A percentile compares a stretch with the other conserved stretches of the same genome.
These are phyloP conservation scores for Drosophila hamatofila DNA, from an alignment of 2,888 invertebrate genomes.

Conservation along the genomic window DNA sequence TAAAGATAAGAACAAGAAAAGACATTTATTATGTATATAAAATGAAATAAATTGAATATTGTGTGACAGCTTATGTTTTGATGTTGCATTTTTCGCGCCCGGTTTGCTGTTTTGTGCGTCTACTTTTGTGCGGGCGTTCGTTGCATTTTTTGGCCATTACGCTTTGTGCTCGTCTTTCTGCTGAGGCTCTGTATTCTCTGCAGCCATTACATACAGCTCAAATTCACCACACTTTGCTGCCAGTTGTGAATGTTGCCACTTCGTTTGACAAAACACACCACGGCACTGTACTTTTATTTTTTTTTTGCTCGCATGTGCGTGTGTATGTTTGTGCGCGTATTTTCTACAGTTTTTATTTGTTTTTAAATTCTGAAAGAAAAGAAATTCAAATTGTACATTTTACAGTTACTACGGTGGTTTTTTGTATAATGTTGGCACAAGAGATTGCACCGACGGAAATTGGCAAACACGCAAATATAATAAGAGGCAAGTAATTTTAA, in stretches of 20 bases:
- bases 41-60: neutral
- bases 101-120: constrained; percentile 57
- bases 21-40: neutral
- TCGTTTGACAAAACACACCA: constrained; percentile 63
- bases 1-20: constrained; percentile 38
- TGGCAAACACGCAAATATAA: constrained; percentile 88
- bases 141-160: constrained; percentile 66
- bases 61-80: constrained; percentile 22
- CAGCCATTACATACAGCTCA: constrained; percentile 40
- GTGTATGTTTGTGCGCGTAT: constrained; percentile 55
- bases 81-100: constrained; percentile 58
- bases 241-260: constrained; percentile 63
- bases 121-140: constrained; percentile 53
- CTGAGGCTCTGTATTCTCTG: constrained; percentile 51
- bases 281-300: constrained; percentile 77
- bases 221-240: constrained; percentile 47
- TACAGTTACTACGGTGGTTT: constrained; percentile 48
- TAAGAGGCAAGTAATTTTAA: constrained; percentile 86
- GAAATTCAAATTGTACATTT: constrained; percentile 33
- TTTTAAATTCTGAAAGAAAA: constrained; percentile 51
- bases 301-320: constrained; percentile 45
- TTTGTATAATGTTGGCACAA: constrained; percentile 84
- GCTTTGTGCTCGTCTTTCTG: constrained; percentile 59
- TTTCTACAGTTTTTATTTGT: constrained; percentile 53
- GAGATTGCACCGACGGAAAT: constrained; percentile 88